Evolutionary conservation across 2,113 vertebrate species (phyloP).

Genomic region (Microtus richardsoni): DNA sequence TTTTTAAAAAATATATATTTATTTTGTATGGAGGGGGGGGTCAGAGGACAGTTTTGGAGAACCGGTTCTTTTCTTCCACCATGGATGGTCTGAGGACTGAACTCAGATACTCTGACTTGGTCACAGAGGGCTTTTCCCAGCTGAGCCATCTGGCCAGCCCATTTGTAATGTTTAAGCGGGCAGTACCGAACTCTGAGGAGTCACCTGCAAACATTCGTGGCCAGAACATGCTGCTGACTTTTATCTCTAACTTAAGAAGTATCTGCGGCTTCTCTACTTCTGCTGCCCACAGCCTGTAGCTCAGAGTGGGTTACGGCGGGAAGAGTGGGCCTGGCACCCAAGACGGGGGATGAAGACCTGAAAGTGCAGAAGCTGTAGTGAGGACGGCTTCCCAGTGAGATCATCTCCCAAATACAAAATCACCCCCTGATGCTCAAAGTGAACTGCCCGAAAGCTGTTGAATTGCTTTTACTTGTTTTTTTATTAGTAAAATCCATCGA

Average conservation of each 20-base stretch:
- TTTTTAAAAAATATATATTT: background rate
- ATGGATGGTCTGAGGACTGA: too few species aligned
- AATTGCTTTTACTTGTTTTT: conserved; percentile 33
- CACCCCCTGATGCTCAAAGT: background rate
- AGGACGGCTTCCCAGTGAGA: background rate
- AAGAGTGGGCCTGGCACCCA: rapidly evolving
- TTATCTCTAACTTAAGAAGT: background rate
- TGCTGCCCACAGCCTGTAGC: background rate
- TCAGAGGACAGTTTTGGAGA: background rate
- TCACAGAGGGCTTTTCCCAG: background rate
- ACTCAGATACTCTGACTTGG: too few species aligned
- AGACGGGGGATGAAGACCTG: rapidly evolving
- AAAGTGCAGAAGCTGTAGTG: background rate
- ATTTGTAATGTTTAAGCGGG: background rate
- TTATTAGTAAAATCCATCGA: conserved; percentile 64
- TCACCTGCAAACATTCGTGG: background rate
- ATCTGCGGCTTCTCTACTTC: background rate
- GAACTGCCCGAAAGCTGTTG: background rate
- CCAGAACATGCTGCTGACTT: background rate
- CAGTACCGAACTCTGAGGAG: background rate
- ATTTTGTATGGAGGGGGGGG: background rate
- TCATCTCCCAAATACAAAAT: background rate
- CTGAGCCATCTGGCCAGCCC: background rate
- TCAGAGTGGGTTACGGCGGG: background rate
- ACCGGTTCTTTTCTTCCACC: background rate